phyloP scores from a whole-genome alignment of 2,113 vertebrate species.

The Cephalopterus ornatus region DNA sequence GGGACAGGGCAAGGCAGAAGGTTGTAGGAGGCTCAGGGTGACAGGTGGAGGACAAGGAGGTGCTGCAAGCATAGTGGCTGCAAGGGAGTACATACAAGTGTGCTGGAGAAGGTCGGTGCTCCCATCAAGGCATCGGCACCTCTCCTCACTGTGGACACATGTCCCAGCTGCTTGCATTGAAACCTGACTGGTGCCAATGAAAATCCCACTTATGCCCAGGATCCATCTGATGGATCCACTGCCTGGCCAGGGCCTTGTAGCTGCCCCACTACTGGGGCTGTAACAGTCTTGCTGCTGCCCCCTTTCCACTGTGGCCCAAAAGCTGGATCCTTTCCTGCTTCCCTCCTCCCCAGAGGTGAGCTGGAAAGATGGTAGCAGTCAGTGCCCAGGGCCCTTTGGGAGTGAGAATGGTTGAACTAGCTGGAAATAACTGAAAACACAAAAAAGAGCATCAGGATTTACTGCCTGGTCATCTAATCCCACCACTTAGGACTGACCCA shows the following conservation, averaged over 20 bases:
- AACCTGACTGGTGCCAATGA: not conserved
- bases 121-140: not conserved
- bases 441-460: not conserved
- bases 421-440: not conserved
- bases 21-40: not conserved
- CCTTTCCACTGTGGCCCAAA: not conserved
- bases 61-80: not conserved
- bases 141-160: not conserved
- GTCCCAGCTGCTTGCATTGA: not conserved
- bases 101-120: not conserved
- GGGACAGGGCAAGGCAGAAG: not conserved
- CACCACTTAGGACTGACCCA: not conserved
- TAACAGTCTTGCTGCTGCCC: not conserved
- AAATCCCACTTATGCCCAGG: not conserved
- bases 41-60: not conserved
- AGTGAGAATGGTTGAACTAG: not conserved
- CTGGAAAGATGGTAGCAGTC: not conserved
- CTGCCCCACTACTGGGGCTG: not conserved
- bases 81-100: fast-evolving
- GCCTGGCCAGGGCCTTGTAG: not conserved
- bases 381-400: not conserved
- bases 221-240: not conserved
- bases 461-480: not conserved
- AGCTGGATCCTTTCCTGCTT: not conserved
- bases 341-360: not conserved